A percentile compares a stretch with the other conserved stretches of the same genome.
Evolutionary conservation across 2,797 vertebrate species (phyloP).

Genomic region (Cossypha polioptera): DNA sequence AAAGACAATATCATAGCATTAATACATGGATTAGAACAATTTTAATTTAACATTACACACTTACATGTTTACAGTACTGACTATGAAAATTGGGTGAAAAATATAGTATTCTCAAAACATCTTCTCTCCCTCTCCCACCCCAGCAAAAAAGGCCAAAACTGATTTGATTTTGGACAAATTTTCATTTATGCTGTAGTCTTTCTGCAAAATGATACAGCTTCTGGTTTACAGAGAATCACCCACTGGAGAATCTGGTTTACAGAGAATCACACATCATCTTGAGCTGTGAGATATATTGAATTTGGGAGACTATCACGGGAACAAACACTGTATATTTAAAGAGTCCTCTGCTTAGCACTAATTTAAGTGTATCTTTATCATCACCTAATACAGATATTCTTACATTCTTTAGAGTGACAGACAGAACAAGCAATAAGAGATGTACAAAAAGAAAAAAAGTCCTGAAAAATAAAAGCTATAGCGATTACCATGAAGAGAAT

Average conservation of each 20-base stretch:
- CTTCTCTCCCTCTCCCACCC: accelerated
- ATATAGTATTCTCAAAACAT: neutral
- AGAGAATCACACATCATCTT: neutral
- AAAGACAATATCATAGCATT: neutral
- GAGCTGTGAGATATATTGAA: neutral
- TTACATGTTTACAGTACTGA: neutral
- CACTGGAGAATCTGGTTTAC: neutral
- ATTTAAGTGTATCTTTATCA: neutral
- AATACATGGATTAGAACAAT: neutral
- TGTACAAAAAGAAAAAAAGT: neutral
- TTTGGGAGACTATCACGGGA: neutral
- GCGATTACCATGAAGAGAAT: neutral
- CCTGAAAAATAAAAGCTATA: neutral
- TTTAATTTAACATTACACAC: neutral
- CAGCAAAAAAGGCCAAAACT: accelerated
- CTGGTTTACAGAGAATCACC: neutral
- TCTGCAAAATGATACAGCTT: neutral
- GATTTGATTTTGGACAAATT: neutral
- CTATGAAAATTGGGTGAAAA: neutral
- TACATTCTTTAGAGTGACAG: neutral
- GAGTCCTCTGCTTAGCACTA: neutral
- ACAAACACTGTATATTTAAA: neutral
- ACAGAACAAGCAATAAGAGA: neutral
- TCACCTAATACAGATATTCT: neutral
- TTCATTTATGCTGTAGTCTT: neutral